Conservation (phyloP, 2,888 invertebrate genomes). For the Stramonita haemastoma region DNA sequence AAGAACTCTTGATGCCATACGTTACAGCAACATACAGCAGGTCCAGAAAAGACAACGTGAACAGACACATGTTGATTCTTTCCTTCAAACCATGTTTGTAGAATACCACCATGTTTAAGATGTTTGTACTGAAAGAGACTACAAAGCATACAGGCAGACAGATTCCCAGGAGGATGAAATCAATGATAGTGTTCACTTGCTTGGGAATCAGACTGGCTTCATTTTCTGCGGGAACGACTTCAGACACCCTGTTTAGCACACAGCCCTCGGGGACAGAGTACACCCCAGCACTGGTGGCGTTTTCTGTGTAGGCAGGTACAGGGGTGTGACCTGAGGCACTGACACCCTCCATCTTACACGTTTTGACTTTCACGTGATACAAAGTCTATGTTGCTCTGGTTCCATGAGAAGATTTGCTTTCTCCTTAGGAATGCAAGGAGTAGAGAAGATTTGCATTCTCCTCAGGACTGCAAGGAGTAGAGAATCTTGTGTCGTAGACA, state of each 20-base stretch:
- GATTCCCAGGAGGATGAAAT: background rate
- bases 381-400: too few relatives aligned
- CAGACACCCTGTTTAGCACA: background rate
- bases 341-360: too few relatives aligned
- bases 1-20: background rate
- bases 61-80: constrained; percentile 13
- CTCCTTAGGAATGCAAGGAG: too few relatives aligned
- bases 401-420: too few relatives aligned
- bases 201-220: background rate
- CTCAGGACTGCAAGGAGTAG: too few relatives aligned
- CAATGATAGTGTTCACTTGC: background rate
- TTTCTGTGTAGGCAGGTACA: background rate
- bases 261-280: background rate
- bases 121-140: background rate
- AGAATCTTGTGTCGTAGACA: too few relatives aligned
- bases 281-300: too few relatives aligned
- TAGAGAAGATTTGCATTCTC: too few relatives aligned
- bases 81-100: background rate
- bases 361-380: too few relatives aligned
- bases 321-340: too few relatives aligned
- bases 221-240: background rate
- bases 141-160: background rate
- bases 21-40: background rate
- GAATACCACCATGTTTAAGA: background rate
- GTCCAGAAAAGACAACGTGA: background rate